Conservation (phyloP, 1,140 invertebrate species). For the Aphis craccivora region DNA sequence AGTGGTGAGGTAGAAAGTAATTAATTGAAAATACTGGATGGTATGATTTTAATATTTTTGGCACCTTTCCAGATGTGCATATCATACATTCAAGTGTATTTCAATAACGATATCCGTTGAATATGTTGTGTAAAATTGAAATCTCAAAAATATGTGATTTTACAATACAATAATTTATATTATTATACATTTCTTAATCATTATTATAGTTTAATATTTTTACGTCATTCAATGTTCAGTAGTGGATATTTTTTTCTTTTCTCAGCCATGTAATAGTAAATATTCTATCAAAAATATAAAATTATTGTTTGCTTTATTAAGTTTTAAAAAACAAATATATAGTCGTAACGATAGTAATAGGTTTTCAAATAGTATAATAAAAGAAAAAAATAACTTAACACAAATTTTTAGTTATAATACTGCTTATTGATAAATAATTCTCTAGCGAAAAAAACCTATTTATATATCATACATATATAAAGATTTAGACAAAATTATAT, state of each 20-base stretch:
- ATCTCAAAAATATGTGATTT: neutral
- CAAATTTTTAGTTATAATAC: neutral
- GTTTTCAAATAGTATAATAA: neutral
- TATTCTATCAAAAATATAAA: neutral
- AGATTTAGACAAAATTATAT: neutral
- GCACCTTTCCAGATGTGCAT: neutral
- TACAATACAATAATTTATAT: too few relatives aligned
- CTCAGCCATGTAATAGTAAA: too few relatives aligned
- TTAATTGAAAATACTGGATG: neutral
- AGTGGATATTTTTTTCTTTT: neutral
- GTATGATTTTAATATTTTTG: neutral
- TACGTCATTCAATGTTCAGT: neutral
- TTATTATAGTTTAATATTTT: neutral
- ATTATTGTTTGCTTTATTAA: neutral
- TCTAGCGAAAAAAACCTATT: neutral
- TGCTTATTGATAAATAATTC: neutral
- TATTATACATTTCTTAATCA: neutral
- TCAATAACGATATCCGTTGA: neutral
- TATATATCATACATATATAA: neutral
- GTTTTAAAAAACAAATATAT: neutral
- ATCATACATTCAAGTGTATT: neutral
- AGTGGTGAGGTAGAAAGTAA: neutral
- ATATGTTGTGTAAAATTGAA: neutral
- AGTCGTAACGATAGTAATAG: neutral
- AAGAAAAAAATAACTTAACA: neutral